A percentile compares a stretch with the other conserved stretches of the same genome.
phyloP scores from a whole-genome alignment of 2,113 vertebrate species.

The Malurus elegans region DNA sequence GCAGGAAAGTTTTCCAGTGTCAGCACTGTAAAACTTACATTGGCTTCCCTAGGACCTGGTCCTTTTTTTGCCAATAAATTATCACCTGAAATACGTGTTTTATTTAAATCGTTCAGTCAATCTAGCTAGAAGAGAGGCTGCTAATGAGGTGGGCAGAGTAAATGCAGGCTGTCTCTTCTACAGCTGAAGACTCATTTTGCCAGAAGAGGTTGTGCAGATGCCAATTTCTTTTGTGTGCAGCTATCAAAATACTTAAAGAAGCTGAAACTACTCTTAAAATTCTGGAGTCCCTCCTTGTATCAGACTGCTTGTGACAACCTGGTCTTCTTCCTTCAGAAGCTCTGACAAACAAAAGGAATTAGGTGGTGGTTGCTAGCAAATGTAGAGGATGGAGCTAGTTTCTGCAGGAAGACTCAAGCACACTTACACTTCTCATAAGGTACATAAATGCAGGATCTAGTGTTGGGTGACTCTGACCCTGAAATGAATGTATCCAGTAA shows the following conservation, averaged over 20 bases:
- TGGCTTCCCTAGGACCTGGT: neutral
- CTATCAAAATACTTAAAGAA: neutral
- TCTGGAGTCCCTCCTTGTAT: neutral
- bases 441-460: neutral
- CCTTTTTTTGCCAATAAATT: neutral
- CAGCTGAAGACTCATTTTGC: neutral
- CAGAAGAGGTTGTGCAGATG: neutral
- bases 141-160: neutral
- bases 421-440: neutral
- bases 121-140: neutral
- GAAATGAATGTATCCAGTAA: neutral
- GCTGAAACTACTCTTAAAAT: neutral
- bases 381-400: neutral
- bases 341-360: neutral
- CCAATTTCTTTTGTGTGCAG: neutral
- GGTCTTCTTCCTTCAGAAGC: neutral
- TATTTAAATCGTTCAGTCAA: neutral
- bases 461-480: neutral
- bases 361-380: neutral
- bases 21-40: neutral
- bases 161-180: neutral
- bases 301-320: neutral
- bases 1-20: neutral
- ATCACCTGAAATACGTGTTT: neutral
- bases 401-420: neutral